Evolutionary conservation across 1,140 invertebrate species (phyloP), one percentile per base, ranked within the genome.

Genomic region (Pseudachorutes palmiensis): DNA sequence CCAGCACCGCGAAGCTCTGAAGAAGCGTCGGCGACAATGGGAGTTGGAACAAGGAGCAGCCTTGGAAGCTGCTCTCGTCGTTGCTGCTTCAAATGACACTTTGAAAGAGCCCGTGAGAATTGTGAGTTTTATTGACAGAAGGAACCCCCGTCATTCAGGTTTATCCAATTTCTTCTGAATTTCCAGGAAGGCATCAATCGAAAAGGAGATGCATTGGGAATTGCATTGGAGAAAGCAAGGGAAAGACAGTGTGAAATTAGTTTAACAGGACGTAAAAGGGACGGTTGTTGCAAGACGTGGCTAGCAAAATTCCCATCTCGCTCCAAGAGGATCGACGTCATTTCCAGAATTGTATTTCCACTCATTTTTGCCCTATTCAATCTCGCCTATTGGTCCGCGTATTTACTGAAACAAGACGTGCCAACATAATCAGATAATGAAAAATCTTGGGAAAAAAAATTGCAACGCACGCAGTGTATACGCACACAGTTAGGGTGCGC

Each of bases 301-400:
- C 87, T 95, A 76, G 91, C 90, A 80, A 92, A 92, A 82, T 94
- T 91, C 80, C 88, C 89, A 66, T 90, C 88, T 75, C 83, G 88
- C 76, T 92, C 91, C 80, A 94, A 94, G 84, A 83, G 91, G 76
- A 95, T 95, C 80, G 92, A 95, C 80, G 93, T 94, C 80, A 92
- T 94, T 80, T 93, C 91, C 68, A 81, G 92, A 77, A 91, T 93
- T 80, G 88, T 89, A 76, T 95, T 95, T 81, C 92, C 92, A 45
- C 84, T 94, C 75, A 88, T 93, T 61, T 95, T 95, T 81, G 90
- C 92, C 69, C 83, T 94, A 76, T 95, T 95, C 86, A 96, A 95
- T 81, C 81, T 94, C 78, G 86, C 90, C 79, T 95, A 95, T 81
- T 97, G 93, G 92, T 90, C 87, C 72, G 92, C 88, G 66, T 92